Evolutionary conservation across 1,140 invertebrate species (phyloP), one percentile per base, ranked within the genome.

Genomic region (Adelges cooleyi): DNA sequence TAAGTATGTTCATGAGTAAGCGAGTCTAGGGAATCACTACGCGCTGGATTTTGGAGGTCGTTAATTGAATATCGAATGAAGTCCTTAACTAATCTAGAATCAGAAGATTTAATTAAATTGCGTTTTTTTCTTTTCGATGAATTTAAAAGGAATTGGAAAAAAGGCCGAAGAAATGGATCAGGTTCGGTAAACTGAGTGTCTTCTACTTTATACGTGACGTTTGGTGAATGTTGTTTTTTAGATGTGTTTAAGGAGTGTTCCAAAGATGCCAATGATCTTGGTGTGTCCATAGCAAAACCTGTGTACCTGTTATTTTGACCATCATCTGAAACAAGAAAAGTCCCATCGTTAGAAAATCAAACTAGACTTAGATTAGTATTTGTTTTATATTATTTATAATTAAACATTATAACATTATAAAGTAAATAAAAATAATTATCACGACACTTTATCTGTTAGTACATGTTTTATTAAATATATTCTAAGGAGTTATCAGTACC

Each of bases 101-200:
- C 56, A 8, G 25, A 33, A 4, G 54, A 13, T 5, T 18, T 17
- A 5, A 29, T 33, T 8, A 20, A 3, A 18, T 46, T 20, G 23
- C 42, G 56, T 62, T 62, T 62, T 62, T 62, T 62, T 62, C 56
- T 20, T 22, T 48, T 62, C 1, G 23, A 46, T 18, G 56, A 48
- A 8, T 62, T 62, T 18, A 62, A 62, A 33, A 62, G 56, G 56
- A 62, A 62, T 48, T 62, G 56, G 38, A 62, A 46, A 48, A 62
- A 62, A 20, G 56, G 40, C 20, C 40, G 25, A 10, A 62, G 8
- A 5, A 25, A 62, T 2, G 56, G 56, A 46, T 62, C 56, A 42
- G 56, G 56, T 33, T 62, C 40, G 17, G 56, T 42, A 25, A 29
- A 22, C 20, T 42, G 56, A 25, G 56, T 22, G 42, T 62, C 23